Evolutionary conservation across 1,140 invertebrate genomes (phyloP).

Genomic region (Bombus turneri): DNA sequence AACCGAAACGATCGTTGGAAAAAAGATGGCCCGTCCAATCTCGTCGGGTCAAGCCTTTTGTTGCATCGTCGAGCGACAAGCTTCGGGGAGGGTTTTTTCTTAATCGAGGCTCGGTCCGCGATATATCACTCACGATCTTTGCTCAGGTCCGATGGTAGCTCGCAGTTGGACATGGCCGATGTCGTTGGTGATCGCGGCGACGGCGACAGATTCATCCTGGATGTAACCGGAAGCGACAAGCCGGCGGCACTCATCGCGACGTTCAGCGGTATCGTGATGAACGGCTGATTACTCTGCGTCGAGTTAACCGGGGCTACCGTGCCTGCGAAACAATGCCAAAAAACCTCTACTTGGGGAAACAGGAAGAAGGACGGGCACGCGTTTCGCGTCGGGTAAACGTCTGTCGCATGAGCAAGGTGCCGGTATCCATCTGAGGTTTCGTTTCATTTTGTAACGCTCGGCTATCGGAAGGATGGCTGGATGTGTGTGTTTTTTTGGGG

Average conservation of each 20-base stretch:
- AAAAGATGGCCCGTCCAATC: not conserved
- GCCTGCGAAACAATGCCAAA: conserved; percentile 60
- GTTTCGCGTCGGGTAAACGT: not conserved
- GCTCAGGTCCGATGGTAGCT: conserved; percentile 78
- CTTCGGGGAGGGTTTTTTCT: conserved; percentile 7
- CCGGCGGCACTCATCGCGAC: conserved; percentile 79
- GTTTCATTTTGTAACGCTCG: not conserved
- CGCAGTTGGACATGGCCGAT: conserved; percentile 62
- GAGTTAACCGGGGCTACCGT: conserved; percentile 74
- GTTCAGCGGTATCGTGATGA: conserved; percentile 80
- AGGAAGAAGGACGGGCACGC: conserved; percentile 9
- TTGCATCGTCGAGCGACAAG: conserved; percentile 16
- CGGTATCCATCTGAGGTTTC: not conserved
- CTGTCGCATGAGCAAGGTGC: not conserved
- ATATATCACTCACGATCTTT: conserved; percentile 76
- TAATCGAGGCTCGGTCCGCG: not conserved
- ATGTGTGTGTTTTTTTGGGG: not conserved
- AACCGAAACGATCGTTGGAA: not conserved
- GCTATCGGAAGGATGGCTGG: not conserved
- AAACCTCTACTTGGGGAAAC: conserved; percentile 40
- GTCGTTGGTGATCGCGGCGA: conserved; percentile 69
- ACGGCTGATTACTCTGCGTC: conserved; percentile 77
- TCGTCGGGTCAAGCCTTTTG: not conserved
- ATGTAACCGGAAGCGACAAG: conserved; percentile 75
- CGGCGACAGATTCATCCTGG: conserved; percentile 72